phyloP scores from a whole-genome alignment of 1,140 invertebrate genomes.

The Microplitis demolitor region DNA sequence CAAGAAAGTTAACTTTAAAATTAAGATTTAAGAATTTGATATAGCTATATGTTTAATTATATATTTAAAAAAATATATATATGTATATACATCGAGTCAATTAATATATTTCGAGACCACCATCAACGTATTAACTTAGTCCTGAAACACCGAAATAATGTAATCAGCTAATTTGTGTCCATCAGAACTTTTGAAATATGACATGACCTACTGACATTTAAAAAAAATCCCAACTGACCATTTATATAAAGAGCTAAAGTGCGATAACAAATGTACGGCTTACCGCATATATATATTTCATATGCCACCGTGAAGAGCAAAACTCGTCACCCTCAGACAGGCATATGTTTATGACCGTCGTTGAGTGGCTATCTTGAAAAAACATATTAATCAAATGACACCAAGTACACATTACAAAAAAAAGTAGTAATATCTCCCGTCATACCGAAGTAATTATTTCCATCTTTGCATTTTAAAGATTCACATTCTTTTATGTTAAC shows the following conservation, averaged over 20 bases:
- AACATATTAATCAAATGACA: too few relatives aligned
- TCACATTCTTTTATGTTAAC: too few relatives aligned
- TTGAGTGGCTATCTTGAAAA: too few relatives aligned
- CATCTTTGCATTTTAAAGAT: too few relatives aligned
- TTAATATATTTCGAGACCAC: too few relatives aligned
- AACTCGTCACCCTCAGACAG: background rate
- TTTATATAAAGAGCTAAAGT: background rate
- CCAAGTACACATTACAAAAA: too few relatives aligned
- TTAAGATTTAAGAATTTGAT: too few relatives aligned
- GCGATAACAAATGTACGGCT: conserved; percentile 22
- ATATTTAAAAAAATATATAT: background rate
- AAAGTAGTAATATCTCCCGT: too few relatives aligned
- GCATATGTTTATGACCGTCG: background rate
- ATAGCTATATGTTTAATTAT: too few relatives aligned
- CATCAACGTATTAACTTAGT: too few relatives aligned
- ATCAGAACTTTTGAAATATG: background rate
- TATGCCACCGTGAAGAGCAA: conserved; percentile 14
- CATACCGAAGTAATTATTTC: too few relatives aligned
- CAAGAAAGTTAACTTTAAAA: too few relatives aligned
- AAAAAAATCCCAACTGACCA: background rate
- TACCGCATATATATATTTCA: conserved; percentile 9
- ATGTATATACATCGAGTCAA: background rate
- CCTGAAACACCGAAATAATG: background rate
- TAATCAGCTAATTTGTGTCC: background rate
- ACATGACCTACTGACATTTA: conserved; percentile 4